Base-by-base conservation (phyloP, 2,797 vertebrate genomes). In the Thamnophis elegans region DNA sequence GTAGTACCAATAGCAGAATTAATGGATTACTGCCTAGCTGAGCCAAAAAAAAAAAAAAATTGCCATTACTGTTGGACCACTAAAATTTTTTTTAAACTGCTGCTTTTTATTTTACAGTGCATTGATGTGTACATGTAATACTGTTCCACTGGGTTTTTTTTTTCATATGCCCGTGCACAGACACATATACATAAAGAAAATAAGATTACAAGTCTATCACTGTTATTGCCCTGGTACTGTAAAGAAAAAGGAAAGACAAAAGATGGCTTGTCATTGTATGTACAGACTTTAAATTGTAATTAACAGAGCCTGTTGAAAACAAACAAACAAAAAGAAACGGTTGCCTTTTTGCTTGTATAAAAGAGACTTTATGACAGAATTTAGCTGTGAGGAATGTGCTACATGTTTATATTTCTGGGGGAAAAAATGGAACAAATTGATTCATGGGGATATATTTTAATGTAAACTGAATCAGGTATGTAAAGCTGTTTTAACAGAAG, bases 261-360 rank as follows among this genome's bases (percentile, higher is more conserved):
- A 97, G 98, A 97, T 97, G 98, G 98, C 98, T 98, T 96, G 98
- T 98, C 98, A 98, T 98, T 98, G 98, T 98, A 97, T 99, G 98
- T 99, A 99, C 98, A 99, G 97, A 98, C 96, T 98, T 99, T 97
- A 98, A 98, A 98, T 97, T 99, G 98, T 99, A 98, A 99, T 98
- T 98, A 99, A 98, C 98, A 98, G 98, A 99, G 98, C 98, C 98
- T 98, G 98, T 98, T 97, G 95, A 85, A 91, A 93, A 95, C 96
- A 98, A 93, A 96, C 96, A 97, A 98, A 96, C 96, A 97, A 98
- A 96, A 96, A 59, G 87, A 98, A 99, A 98, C 98, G 98, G 98
- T 99, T 99, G 99, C 99, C 99, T 99, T 99, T 99, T 98, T 99
- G 98, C 98, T 99, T 99, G 99, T 99, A 99, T 98, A 99, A 99